Base-by-base conservation (phyloP, 92 coral and sea anemone genomes). In the Porites rus region DNA sequence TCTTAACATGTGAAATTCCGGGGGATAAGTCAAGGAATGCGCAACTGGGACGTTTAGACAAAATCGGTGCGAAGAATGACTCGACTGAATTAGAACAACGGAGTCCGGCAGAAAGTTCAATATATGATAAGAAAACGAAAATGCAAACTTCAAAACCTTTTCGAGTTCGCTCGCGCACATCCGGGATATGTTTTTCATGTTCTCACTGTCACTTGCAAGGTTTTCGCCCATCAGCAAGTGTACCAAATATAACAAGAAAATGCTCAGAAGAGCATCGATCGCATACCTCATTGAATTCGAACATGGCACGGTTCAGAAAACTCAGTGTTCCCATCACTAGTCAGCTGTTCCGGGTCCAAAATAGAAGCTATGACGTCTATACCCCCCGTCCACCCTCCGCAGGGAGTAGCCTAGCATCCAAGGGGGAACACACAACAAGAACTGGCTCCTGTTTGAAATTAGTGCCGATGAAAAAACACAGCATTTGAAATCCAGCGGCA, bases 131-230 rank as follows among this genome's bases (percentile, higher is more conserved):
- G 28, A 60, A 69, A 18, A 43, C 56, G 20, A 62, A 71, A 8
- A 69, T 8, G 7, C 9, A 65, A 2, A 10, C 69, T 17, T 28
- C 22, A 18, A 59, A 24, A 20, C 77, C 66, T 74, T 83, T 83
- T 51, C 62, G 51, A 7, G 73, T 83, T 56, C 87, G 87, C 43
- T 46, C 87, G 11, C 79, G 80, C 13, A 18, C 62, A 62, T 61
- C 79, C 25, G 87, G 87, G 63, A 74, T 83, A 46, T 73, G 87
- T 17, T 59, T 59, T 59, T 69, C 77, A 6, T 74, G 54, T 22
- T 50, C 65, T 46, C 76, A 60, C 70, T 46, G 72, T 20, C 80
- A 83, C 46, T 51, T 16, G 14, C 73, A 24, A 0, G 17, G 43
- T 31, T 43, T 83, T 9, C 80, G 80, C 46, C 14, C 61, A 56